Evolutionary conservation across 2,888 invertebrate genomes (phyloP).

Genomic region (Dynastes tityus): DNA sequence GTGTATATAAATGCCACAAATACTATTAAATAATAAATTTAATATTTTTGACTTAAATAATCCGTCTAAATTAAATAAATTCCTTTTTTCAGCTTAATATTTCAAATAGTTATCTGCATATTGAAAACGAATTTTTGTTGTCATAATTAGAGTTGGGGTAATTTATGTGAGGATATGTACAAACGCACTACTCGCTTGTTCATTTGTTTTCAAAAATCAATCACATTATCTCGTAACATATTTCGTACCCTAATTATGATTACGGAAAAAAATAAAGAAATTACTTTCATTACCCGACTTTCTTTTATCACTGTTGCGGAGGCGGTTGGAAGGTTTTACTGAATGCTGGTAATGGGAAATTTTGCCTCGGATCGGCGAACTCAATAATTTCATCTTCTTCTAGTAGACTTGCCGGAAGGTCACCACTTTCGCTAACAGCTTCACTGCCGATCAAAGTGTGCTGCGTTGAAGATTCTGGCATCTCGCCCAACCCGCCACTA

Average conservation of each 20-base stretch:
- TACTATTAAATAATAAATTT: too few relatives aligned
- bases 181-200: too few relatives aligned
- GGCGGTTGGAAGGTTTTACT: slow-evolving; percentile 71
- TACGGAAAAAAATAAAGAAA: not conserved
- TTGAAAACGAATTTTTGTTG: too few relatives aligned
- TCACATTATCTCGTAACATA: not conserved
- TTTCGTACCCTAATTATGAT: not conserved
- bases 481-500: slow-evolving; percentile 62
- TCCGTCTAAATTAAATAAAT: too few relatives aligned
- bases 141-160: too few relatives aligned
- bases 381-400: slow-evolving; percentile 61
- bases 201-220: not conserved
- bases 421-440: slow-evolving; percentile 20
- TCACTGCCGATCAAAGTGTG: slow-evolving; percentile 36
- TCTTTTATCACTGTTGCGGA: slow-evolving; percentile 56
- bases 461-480: slow-evolving; percentile 56
- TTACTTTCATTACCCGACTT: not conserved
- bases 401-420: slow-evolving; percentile 53
- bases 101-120: too few relatives aligned
- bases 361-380: slow-evolving; percentile 63
- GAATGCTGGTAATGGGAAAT: slow-evolving; percentile 70
- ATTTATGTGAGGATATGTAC: too few relatives aligned
- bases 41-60: too few relatives aligned
- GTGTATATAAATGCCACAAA: too few relatives aligned
- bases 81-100: too few relatives aligned